Evolutionary conservation across 2,113 vertebrate species (phyloP), one percentile per base, ranked within the genome.

Genomic region (Ceratotherium simum): DNA sequence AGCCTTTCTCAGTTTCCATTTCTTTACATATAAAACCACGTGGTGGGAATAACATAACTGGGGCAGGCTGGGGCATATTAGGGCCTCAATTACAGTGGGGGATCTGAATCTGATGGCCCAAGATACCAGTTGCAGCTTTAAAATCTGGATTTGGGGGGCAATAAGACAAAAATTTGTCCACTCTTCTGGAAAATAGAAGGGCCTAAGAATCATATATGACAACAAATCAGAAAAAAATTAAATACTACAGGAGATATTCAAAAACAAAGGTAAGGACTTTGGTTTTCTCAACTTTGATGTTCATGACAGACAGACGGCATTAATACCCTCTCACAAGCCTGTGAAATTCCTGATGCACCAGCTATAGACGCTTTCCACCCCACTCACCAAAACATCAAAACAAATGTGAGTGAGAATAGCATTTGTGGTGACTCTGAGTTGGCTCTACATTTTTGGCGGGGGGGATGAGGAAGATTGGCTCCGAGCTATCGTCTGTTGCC

Each of bases 91-190:
- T 76, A 58, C 58, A 56, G 29, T 64, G n/a, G 76, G 13, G 6
- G 36, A 11, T 76, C 51, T 17, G 36, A 58, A 27, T 70, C 62
- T 17, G 8, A 69, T n/a, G 33, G 16, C 21, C 8, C 8, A 27
- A 79, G 23, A 67, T 85, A 20, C 3, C 54, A 46, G 6, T 1
- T n/a, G 29, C 65, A 72, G 12, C 58, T 75, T 56, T 72, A 82
- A 48, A 36, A 27, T n/a, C 10, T 64, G 5, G 27, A 75, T 51
- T 88, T 75, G 14, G 33, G 23, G 21, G 58, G 14, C 8, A 46
- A 73, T 0, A 82, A 2, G 6, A 18, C 62, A 94, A 95, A 91
- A 8, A 48, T 4, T 75, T 1, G 0, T 3, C 10, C 0, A 1
- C 27, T 42, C 65, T 82, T 13, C 29, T 65, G 69, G 80, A 76